A percentile compares a stretch with the other conserved stretches of the same genome.
Conservation (phyloP, 2,797 vertebrate species). For the Smutsia temminckii region DNA sequence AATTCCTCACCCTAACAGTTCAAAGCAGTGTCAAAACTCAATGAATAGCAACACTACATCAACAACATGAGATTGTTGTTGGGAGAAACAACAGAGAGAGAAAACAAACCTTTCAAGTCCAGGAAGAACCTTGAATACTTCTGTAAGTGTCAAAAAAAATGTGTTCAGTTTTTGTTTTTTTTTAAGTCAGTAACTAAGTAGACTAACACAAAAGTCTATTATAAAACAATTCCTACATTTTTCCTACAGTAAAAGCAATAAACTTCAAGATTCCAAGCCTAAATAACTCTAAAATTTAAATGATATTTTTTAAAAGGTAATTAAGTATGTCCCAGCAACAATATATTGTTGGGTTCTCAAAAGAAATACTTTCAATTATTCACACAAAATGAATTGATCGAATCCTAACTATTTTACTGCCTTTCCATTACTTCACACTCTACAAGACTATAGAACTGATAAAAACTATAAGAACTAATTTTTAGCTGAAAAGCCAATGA, state of each 20-base stretch:
- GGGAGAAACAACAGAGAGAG: background rate
- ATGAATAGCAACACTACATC: background rate
- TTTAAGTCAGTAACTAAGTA: background rate
- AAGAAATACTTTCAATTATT: slow-evolving; percentile 41
- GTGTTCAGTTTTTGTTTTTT: background rate
- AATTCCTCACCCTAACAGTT: slow-evolving; percentile 6
- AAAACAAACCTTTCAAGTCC: background rate
- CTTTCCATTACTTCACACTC: slow-evolving; percentile 33
- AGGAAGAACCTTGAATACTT: too few relatives aligned
- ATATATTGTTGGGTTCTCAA: slow-evolving; percentile 6
- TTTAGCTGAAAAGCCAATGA: background rate
- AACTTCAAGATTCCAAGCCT: background rate
- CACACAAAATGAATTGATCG: background rate
- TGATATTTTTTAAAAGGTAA: slow-evolving; percentile 45
- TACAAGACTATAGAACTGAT: background rate
- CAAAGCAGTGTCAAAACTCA: background rate
- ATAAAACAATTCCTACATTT: background rate
- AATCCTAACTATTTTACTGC: slow-evolving; percentile 34
- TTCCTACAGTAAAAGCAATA: slow-evolving; percentile 39
- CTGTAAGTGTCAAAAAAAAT: background rate
- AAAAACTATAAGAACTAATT: background rate
- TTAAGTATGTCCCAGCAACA: slow-evolving; percentile 28
- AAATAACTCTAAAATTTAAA: slow-evolving; percentile 43
- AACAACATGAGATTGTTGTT: background rate
- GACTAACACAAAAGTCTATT: slow-evolving; percentile 26